Conservation (phyloP, 1,140 invertebrate genomes). For the Apis cerana region DNA sequence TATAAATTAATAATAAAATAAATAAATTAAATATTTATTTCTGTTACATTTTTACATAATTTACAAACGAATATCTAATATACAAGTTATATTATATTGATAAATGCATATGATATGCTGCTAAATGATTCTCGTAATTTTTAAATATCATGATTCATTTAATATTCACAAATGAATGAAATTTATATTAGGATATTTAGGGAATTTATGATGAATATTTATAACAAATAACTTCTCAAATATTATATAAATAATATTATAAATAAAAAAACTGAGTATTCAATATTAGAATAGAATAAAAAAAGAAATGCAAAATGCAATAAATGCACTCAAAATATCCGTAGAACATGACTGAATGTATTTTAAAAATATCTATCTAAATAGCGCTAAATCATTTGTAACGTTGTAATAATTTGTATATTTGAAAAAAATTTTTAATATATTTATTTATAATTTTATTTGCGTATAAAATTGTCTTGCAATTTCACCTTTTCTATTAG, state of each 20-base stretch:
- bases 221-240: background rate
- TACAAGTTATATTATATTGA: constrained; percentile 2
- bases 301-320: background rate
- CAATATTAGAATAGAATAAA: background rate
- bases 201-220: background rate
- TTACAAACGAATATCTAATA: constrained; percentile 23
- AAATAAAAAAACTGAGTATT: background rate
- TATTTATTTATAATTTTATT: background rate
- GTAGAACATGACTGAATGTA: background rate
- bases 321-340: background rate
- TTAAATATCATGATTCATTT: background rate
- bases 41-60: constrained; percentile 34
- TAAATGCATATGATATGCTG: background rate
- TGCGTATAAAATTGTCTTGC: background rate
- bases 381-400: background rate
- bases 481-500: no score
- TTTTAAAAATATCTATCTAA: background rate
- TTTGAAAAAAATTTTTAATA: background rate
- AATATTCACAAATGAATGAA: background rate
- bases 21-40: background rate
- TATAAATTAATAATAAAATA: background rate
- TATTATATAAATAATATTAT: background rate
- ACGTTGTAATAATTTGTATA: background rate
- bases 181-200: background rate
- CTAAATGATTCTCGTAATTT: background rate